Percentiles rank a stretch among this genome's conserved stretches.
Conservation (phyloP, 2,888 invertebrate genomes). For the Leptopilina drosophilae region DNA sequence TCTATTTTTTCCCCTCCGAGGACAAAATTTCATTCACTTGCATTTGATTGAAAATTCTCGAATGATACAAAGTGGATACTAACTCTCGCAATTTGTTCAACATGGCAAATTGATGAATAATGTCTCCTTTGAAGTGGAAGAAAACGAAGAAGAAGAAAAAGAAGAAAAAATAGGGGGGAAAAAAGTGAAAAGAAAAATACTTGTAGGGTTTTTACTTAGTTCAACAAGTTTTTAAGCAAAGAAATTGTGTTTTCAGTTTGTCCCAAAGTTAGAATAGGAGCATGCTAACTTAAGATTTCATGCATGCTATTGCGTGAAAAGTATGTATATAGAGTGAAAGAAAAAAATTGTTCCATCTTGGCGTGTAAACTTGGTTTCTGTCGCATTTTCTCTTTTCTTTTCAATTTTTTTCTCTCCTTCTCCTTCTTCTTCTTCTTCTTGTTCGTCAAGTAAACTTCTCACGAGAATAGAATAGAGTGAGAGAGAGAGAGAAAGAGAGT, state of each 20-base stretch:
- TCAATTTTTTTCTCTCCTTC: too few species aligned
- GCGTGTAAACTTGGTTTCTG: conserved; percentile 58
- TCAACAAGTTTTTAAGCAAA: conserved; percentile 19
- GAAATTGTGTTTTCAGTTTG: conserved; percentile 38
- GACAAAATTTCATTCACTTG: too few species aligned
- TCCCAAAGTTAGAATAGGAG: conserved; percentile 36
- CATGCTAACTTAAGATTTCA: conserved; percentile 67
- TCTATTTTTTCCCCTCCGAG: too few species aligned
- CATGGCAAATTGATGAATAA: too few species aligned
- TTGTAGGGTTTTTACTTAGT: conserved; percentile 11
- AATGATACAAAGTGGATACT: too few species aligned
- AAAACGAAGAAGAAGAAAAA: not conserved
- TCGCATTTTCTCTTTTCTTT: conserved; percentile 43
- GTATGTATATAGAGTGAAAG: conserved; percentile 52
- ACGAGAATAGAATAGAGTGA: conserved; percentile 40
- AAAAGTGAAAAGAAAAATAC: not conserved
- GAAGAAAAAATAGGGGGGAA: not conserved
- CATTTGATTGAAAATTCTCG: too few species aligned
- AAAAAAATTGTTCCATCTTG: conserved; percentile 68
- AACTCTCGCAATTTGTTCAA: too few species aligned
- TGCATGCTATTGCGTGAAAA: conserved; percentile 68
- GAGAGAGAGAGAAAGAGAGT: conserved; percentile 40
- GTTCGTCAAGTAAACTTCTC: conserved; percentile 56
- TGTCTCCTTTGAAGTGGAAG: not conserved
- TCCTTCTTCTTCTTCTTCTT: conserved; percentile 47